A percentile compares a stretch with the other conserved stretches of the same genome.
These are phyloP conservation scores for Atethmia centrago DNA, from an alignment of 2,888 invertebrate species.

Conservation along the genomic window DNA sequence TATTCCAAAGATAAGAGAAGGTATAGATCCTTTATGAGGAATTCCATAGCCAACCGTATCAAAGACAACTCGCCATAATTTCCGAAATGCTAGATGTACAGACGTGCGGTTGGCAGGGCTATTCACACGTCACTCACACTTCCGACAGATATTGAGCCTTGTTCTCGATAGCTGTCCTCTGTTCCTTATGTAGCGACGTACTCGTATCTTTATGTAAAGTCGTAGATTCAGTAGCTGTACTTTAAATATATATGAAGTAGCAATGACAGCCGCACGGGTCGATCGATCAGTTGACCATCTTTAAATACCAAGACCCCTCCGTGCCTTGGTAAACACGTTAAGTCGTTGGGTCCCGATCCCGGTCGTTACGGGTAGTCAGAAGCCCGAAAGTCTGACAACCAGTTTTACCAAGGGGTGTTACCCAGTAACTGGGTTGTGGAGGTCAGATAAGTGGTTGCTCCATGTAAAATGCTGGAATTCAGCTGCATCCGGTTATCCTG, in stretches of 20 bases:
- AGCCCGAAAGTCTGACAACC: too few relatives aligned
- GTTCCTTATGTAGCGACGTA: neutral
- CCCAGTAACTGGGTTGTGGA: too few relatives aligned
- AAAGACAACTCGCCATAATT: slow-evolving; percentile 31
- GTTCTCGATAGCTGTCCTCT: slow-evolving; percentile 35
- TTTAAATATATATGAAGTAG: neutral
- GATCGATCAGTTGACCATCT: too few relatives aligned
- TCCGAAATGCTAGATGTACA: slow-evolving; percentile 49
- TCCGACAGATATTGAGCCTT: slow-evolving; percentile 51
- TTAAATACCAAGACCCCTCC: too few relatives aligned
- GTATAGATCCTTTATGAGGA: neutral
- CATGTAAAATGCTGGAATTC: too few relatives aligned
- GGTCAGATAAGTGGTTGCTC: too few relatives aligned
- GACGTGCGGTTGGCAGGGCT: slow-evolving; percentile 40
- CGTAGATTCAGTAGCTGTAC: neutral
- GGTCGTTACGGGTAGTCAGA: too few relatives aligned
- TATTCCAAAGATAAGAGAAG: neutral
- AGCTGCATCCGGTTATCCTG: too few relatives aligned
- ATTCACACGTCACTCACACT: slow-evolving; percentile 56
- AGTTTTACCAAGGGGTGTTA: too few relatives aligned
- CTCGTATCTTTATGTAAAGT: neutral
- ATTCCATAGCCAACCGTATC: slow-evolving; percentile 20
- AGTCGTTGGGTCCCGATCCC: too few relatives aligned
- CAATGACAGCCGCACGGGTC: too few relatives aligned
- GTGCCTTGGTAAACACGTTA: too few relatives aligned